Percentiles rank a stretch among this genome's conserved stretches.
Conservation (phyloP, 2,113 vertebrate genomes). For the Leptocoma aspasia region DNA sequence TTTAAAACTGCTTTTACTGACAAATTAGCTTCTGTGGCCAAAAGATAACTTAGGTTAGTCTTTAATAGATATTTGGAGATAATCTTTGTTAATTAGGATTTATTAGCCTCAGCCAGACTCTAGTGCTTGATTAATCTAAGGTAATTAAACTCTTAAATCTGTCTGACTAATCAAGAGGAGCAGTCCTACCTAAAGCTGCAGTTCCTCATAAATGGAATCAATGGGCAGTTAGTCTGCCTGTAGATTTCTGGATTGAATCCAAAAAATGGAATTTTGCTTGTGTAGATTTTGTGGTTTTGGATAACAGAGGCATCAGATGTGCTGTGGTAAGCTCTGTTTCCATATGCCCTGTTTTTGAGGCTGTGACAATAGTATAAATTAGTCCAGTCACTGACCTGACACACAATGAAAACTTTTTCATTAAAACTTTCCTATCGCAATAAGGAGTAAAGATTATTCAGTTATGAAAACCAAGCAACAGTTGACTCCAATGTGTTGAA, state of each 20-base stretch:
- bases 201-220: background rate
- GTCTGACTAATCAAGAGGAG: conserved; percentile 17
- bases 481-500: background rate
- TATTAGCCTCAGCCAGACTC: conserved; percentile 29
- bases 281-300: background rate
- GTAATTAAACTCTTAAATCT: conserved; percentile 44
- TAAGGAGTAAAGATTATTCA: background rate
- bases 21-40: background rate
- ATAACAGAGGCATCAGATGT: background rate
- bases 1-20: conserved; percentile 35
- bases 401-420: background rate
- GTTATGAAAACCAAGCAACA: background rate
- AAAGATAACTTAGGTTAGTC: conserved; percentile 10
- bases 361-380: background rate
- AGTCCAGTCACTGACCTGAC: background rate
- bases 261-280: background rate
- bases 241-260: background rate
- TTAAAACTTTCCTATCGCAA: background rate
- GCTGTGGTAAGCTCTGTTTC: background rate
- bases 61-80: conserved; percentile 19
- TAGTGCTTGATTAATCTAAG: conserved; percentile 20
- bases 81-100: conserved; percentile 47
- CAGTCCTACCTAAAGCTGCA: background rate
- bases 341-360: background rate
- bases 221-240: background rate